A percentile compares a stretch with the other conserved stretches of the same genome.
phyloP scores from a whole-genome alignment of 2,888 invertebrate genomes.

The Amphipyra tragopoginis region DNA sequence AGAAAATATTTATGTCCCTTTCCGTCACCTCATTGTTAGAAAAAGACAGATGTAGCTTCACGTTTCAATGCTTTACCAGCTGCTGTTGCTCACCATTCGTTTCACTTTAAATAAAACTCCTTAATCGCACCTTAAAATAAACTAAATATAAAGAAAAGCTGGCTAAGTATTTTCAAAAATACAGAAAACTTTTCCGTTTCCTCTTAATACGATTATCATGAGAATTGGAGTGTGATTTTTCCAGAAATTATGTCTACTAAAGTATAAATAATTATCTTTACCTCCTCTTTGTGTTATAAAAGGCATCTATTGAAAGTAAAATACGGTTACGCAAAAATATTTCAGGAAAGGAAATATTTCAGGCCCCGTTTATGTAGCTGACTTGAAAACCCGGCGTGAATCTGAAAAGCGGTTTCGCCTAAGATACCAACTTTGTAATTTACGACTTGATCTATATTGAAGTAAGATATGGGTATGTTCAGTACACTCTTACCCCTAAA shows the following conservation, averaged over 20 bases:
- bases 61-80: conserved; percentile 10
- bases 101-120: conserved; percentile 27
- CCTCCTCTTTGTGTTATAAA: conserved; percentile 8
- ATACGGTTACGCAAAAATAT: conserved; percentile 26
- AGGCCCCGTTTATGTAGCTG: not conserved
- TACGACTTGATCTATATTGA: conserved; percentile 37
- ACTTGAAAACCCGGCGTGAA: conserved; percentile 15
- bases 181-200: conserved; percentile 6
- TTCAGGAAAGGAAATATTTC: conserved; percentile 8
- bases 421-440: conserved; percentile 43
- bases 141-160: conserved; percentile 6
- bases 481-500: conserved; percentile 15
- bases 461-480: conserved; percentile 18
- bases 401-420: conserved; percentile 26
- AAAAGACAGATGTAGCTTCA: conserved; percentile 28
- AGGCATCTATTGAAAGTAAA: conserved; percentile 26
- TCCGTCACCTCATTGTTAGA: conserved; percentile 37
- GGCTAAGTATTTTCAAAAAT: not conserved
- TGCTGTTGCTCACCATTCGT: conserved; percentile 5
- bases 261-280: conserved; percentile 34
- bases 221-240: conserved; percentile 22
- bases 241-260: conserved; percentile 4
- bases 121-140: conserved; percentile 21
- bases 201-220: conserved; percentile 19
- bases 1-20: conserved; percentile 40